Conservation (phyloP, 2,888 invertebrate species). For the Macaria notata region DNA sequence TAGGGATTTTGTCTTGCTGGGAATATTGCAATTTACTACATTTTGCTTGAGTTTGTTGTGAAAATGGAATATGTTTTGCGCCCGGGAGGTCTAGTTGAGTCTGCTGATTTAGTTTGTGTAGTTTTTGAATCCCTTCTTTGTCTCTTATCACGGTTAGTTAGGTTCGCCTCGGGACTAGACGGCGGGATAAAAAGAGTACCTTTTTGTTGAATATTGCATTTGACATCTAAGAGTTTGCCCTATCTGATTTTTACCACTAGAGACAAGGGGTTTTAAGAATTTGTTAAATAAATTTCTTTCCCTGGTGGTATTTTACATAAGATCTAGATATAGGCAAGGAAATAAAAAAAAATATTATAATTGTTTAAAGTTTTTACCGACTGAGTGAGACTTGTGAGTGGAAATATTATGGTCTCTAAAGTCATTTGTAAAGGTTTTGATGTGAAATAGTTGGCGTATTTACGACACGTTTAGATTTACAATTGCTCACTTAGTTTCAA, state of each 20-base stretch:
- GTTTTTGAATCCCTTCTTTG: slow-evolving; percentile 60
- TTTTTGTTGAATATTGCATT: slow-evolving; percentile 68
- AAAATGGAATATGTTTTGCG: slow-evolving; percentile 2
- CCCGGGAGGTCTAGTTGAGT: slow-evolving; percentile 44
- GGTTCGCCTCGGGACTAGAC: slow-evolving; percentile 55
- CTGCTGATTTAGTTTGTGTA: slow-evolving; percentile 57
- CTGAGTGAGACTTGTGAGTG: slow-evolving; percentile 49
- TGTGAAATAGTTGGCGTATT: slow-evolving; percentile 43
- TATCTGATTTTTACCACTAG: slow-evolving; percentile 44
- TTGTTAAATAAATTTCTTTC: slow-evolving; percentile 48
- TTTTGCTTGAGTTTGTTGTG: background rate
- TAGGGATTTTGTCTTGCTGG: background rate
- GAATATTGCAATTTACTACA: background rate
- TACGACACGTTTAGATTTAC: slow-evolving; percentile 48
- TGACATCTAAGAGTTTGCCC: slow-evolving; percentile 61
- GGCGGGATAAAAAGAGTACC: slow-evolving; percentile 59
- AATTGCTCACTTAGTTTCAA: slow-evolving; percentile 57
- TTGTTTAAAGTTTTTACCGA: slow-evolving; percentile 18
- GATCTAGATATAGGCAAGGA: too few species aligned
- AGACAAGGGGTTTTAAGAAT: slow-evolving; percentile 34
- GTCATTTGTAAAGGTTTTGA: slow-evolving; percentile 36
- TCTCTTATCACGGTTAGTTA: slow-evolving; percentile 75
- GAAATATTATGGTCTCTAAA: slow-evolving; percentile 42
- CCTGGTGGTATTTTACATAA: slow-evolving; percentile 12
- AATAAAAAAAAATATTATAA: slow-evolving; percentile 20